Conservation (phyloP, 2,888 invertebrate genomes). For the Aelia acuminata region DNA sequence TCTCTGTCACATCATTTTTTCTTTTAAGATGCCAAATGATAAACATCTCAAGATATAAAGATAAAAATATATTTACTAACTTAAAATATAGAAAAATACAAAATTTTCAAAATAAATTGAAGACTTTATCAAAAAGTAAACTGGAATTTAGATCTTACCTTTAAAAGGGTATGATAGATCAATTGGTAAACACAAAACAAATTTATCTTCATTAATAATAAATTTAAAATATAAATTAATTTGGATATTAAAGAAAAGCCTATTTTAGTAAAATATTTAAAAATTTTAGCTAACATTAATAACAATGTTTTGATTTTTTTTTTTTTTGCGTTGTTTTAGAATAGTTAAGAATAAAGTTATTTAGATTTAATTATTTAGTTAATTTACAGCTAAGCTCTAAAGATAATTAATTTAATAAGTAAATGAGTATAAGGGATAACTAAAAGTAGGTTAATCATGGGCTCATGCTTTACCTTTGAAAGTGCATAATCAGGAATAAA, state of each 20-base stretch:
- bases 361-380: not conserved
- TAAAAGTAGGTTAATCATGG: not conserved
- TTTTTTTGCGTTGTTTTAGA: not conserved
- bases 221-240: not conserved
- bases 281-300: not conserved
- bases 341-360: not conserved
- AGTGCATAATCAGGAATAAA: too few species aligned
- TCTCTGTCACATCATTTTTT: not conserved
- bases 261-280: not conserved
- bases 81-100: not conserved
- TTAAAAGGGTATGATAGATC: conserved; percentile 19
- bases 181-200: conserved; percentile 28
- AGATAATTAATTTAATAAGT: not conserved
- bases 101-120: not conserved
- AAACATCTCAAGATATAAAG: not conserved
- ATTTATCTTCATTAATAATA: conserved; percentile 35
- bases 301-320: too few species aligned
- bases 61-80: too few species aligned
- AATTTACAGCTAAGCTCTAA: not conserved
- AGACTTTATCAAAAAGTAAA: not conserved
- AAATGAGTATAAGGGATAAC: not conserved
- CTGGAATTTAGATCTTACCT: conserved; percentile 24
- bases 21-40: not conserved
- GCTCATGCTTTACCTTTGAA: not conserved
- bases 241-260: conserved; percentile 10